Conservation (phyloP, 2,797 vertebrate genomes). For the Diceros bicornis region DNA sequence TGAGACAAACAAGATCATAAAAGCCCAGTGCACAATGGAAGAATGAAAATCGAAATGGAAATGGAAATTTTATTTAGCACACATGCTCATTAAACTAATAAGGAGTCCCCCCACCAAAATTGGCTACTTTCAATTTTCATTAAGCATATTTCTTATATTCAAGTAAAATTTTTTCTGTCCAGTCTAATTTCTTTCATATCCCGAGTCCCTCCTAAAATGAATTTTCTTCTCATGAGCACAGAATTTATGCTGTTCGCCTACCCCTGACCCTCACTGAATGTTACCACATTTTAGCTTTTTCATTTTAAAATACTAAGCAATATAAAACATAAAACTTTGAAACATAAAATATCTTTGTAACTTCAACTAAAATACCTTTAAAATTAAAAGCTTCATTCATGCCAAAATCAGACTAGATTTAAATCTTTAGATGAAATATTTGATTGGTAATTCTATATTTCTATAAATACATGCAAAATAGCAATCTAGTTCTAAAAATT, state of each 20-base stretch:
- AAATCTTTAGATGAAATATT: constrained; percentile 4
- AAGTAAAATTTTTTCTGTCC: not conserved
- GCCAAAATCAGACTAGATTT: constrained; percentile 37
- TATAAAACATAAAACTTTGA: constrained; percentile 47
- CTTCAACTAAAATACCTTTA: not conserved
- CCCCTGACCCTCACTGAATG: not conserved
- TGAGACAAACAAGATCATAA: not conserved
- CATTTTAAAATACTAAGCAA: constrained; percentile 15
- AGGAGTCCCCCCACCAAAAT: not conserved
- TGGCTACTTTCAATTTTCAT: constrained; percentile 30
- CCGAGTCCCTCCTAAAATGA: not conserved
- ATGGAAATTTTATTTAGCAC: not conserved
- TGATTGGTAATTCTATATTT: constrained; percentile 17
- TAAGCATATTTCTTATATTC: not conserved
- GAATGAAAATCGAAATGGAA: not conserved
- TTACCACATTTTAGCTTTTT: constrained; percentile 3
- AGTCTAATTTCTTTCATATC: constrained; percentile 26
- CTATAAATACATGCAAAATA: not conserved
- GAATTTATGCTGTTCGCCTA: not conserved
- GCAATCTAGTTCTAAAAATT: not conserved
- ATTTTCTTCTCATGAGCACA: not conserved
- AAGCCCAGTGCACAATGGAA: not conserved
- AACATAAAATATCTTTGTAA: constrained; percentile 1
- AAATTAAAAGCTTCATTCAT: constrained; percentile 17
- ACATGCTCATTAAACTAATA: not conserved